Conservation (phyloP, 2,113 vertebrate genomes). For the Mobula hypostoma region DNA sequence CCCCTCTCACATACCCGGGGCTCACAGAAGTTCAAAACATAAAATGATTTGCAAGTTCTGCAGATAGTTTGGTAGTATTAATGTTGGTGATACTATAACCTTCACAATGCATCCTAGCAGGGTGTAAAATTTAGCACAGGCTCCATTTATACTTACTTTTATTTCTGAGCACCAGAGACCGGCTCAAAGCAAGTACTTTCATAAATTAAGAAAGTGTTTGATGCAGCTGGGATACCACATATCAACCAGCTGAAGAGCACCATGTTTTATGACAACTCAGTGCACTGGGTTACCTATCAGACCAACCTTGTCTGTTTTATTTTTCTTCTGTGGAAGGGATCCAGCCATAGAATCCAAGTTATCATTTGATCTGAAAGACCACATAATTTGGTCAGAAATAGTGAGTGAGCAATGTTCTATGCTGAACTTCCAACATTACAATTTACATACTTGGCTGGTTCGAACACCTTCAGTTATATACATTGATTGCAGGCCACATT, state of each 20-base stretch:
- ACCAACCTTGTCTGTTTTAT: not conserved
- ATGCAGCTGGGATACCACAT: too few relatives aligned
- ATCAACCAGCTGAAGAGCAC: not conserved
- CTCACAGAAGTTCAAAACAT: not conserved
- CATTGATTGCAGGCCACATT: not conserved
- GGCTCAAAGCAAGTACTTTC: too few relatives aligned
- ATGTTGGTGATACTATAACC: not conserved
- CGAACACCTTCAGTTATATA: not conserved
- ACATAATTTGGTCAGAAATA: too few relatives aligned
- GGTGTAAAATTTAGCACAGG: not conserved
- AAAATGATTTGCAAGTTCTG: not conserved
- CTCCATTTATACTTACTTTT: not conserved
- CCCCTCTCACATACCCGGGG: not conserved
- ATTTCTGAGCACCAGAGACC: not conserved
- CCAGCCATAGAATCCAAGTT: not conserved
- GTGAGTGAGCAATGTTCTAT: too few relatives aligned
- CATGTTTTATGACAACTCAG: not conserved
- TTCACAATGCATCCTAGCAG: not conserved
- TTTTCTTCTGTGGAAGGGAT: not conserved
- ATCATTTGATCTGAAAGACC: not conserved
- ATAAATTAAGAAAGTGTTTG: too few relatives aligned
- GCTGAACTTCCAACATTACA: too few relatives aligned
- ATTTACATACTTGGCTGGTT: not conserved
- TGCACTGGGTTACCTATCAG: not conserved
- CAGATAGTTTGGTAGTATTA: not conserved